A percentile compares a stretch with the other conserved stretches of the same genome.
phyloP scores from a whole-genome alignment of 2,888 invertebrate species.

The Erebia epiphron region DNA sequence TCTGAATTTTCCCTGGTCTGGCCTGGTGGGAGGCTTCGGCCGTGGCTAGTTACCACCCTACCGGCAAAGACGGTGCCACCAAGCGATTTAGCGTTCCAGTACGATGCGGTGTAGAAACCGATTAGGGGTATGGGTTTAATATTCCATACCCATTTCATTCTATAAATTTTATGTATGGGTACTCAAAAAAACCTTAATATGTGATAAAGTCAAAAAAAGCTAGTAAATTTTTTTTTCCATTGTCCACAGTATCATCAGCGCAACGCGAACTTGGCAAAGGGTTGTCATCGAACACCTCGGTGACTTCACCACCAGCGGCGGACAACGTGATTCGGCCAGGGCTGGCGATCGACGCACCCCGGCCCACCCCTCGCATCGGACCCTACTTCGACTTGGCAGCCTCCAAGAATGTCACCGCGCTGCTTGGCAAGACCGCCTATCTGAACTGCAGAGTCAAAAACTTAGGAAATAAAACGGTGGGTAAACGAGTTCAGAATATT shows the following conservation, averaged over 20 bases:
- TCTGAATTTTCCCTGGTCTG: too few relatives aligned
- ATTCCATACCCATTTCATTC: too few relatives aligned
- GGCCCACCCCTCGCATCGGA: constrained; percentile 83
- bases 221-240: neutral
- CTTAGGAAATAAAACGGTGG: constrained; percentile 94
- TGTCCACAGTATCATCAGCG: constrained; percentile 70
- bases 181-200: too few relatives aligned
- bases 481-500: constrained; percentile 53
- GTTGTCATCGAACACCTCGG: constrained; percentile 63
- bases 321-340: constrained; percentile 74
- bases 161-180: too few relatives aligned
- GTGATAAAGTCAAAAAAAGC: neutral
- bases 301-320: constrained; percentile 78
- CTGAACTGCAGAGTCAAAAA: constrained; percentile 95
- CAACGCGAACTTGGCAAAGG: constrained; percentile 75
- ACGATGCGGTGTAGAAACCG: too few relatives aligned
- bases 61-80: too few relatives aligned
- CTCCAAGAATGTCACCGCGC: constrained; percentile 90
- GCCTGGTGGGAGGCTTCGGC: too few relatives aligned
- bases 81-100: too few relatives aligned
- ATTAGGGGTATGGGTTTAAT: too few relatives aligned
- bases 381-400: constrained; percentile 90
- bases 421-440: constrained; percentile 94
- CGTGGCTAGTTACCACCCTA: too few relatives aligned
- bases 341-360: constrained; percentile 65